Conservation (phyloP, 2,113 vertebrate genomes). For the Carassius auratus region DNA sequence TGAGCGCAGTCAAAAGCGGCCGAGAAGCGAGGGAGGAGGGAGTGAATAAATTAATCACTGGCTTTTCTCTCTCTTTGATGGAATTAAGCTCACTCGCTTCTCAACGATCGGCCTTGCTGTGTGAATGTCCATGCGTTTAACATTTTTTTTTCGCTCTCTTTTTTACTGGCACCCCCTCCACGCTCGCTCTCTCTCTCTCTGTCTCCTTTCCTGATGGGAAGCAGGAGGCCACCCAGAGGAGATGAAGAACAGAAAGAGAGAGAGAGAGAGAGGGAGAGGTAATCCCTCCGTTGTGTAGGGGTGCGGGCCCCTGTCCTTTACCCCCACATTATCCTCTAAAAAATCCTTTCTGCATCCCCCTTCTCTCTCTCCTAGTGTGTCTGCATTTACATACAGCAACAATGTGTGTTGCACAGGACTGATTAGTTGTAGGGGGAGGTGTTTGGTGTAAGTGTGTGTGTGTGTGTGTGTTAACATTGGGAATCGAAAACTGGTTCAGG, state of each 20-base stretch:
- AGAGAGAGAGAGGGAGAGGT: conserved; percentile 76
- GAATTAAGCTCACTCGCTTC: conserved; percentile 94
- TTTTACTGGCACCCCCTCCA: conserved; percentile 9
- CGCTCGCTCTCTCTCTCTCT: conserved; percentile 46
- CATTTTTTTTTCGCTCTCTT: conserved; percentile 71
- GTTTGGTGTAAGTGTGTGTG: conserved; percentile 38
- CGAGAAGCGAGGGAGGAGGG: conserved; percentile 69
- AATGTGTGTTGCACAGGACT: conserved; percentile 83
- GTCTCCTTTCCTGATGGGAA: conserved; percentile 80
- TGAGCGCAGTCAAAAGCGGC: conserved; percentile 67
- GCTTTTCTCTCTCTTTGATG: conserved; percentile 94
- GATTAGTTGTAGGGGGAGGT: conserved; percentile 77
- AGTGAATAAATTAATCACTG: conserved; percentile 99
- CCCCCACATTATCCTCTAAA: conserved; percentile 58
- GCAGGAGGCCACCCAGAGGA: conserved; percentile 96
- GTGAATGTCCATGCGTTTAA: conserved; percentile 91
- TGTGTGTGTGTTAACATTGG: conserved; percentile 33
- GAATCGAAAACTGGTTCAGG: not conserved
- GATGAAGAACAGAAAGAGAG: conserved; percentile 69
- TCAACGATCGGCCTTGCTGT: conserved; percentile 85
- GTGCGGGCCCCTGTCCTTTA: conserved; percentile 47
- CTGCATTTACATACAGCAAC: conserved; percentile 88
- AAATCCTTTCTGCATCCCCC: conserved; percentile 30
- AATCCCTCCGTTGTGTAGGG: conserved; percentile 85
- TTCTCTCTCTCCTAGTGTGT: conserved; percentile 86